These are phyloP conservation scores for Chrysodeixis includens DNA, from an alignment of 2,888 invertebrate species.

Conservation along the genomic window DNA sequence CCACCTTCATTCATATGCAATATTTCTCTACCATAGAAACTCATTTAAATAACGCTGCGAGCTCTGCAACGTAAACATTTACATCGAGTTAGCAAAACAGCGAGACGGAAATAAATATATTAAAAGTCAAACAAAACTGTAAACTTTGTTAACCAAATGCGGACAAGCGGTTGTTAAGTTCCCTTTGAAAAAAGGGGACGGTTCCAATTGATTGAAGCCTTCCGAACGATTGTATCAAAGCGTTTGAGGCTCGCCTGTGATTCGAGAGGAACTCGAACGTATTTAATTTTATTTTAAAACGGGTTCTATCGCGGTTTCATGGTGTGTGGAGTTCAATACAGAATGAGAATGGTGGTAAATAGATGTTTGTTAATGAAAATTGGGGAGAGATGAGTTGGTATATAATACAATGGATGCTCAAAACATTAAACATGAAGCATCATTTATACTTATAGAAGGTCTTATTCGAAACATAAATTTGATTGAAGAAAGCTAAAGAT, in stretches of 20 bases:
- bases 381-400: no score
- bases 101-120: background rate
- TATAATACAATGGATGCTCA: no score
- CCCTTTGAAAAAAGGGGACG: constrained; percentile 14
- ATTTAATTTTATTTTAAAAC: constrained; percentile 13
- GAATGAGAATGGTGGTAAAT: no score
- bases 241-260: background rate
- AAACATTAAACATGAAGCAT: no score
- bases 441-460: no score
- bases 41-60: background rate
- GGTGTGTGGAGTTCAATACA: background rate
- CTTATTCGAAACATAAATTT: no score
- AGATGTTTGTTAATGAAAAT: no score
- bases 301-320: background rate
- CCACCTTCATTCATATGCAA: background rate
- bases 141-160: constrained; percentile 24
- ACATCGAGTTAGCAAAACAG: background rate
- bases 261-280: constrained; percentile 17
- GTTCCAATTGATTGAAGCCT: constrained; percentile 27
- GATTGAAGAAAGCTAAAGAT: no score
- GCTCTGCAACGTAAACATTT: background rate
- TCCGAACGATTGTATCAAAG: constrained; percentile 25
- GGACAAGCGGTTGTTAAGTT: constrained; percentile 22
- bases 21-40: background rate
- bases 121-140: constrained; percentile 9